Evolutionary conservation across 2,797 vertebrate species (phyloP), one percentile per base, ranked within the genome.

Genomic region (Acipenser transmontanus): DNA sequence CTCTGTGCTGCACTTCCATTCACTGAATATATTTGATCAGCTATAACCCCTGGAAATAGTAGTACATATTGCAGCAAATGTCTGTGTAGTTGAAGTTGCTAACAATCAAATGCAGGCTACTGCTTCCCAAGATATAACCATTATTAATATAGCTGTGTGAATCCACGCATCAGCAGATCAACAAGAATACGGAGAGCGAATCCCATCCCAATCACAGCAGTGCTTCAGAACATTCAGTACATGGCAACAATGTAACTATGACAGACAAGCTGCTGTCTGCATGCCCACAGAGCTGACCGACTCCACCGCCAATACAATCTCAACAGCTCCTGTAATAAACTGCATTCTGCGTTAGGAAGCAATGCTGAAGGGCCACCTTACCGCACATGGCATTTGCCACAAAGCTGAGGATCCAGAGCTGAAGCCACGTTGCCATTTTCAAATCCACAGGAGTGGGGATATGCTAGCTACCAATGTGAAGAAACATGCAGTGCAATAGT

Each of bases 121-220:
- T 34, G 34, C 4, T 34, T 34, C 34, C 34, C 4, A 34, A 34
- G 3, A 34, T 34, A 34, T 34, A 34, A 34, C 34, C 34, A 34
- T 34, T 34, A 34, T 34, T 34, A 34, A 34, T 34, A 34, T 34
- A 34, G 4, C 34, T 34, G 34, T 34, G 34, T 34, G 34, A 34
- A 34, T 3, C 4, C 34, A 34, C 34, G 34, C 34, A 34, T 34
- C 34, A 34, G 34, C 34, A 34, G 34, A 34, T 4, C 34, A 34
- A 13, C 9, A n/a, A 57, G 14, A 57, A 57, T 6, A 57, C 5
- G 14, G 4, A 68, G 61, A 62, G 11, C 14, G 8, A 54, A 6
- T 50, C 59, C 68, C 62, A 71, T 73, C 49, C 73, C 47, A 69
- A 71, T n/a, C 62, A 70, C 57, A 20, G 64, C 74, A 3, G 82